These are phyloP conservation scores for Pygathrix nemaeus DNA, from an alignment of 2,113 vertebrate genomes.

Conservation along the genomic window DNA sequence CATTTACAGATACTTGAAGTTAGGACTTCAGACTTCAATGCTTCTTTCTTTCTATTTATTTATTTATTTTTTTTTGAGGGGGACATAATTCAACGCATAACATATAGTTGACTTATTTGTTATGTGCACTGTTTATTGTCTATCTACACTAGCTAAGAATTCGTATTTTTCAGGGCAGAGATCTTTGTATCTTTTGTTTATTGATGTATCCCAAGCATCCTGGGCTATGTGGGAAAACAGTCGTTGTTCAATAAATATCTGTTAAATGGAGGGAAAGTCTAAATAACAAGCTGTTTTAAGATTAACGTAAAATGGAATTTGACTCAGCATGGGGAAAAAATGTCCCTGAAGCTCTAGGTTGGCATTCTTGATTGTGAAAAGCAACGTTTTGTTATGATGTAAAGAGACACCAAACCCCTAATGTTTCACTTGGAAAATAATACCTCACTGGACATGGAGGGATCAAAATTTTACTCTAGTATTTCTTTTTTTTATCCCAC, in stretches of 20 bases:
- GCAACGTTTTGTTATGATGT: neutral
- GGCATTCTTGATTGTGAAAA: neutral
- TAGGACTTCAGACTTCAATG: neutral
- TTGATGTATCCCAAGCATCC: neutral
- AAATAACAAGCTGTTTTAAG: neutral
- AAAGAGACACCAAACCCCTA: neutral
- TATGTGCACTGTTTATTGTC: neutral
- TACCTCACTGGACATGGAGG: no score
- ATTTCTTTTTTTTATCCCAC: conserved; percentile 45
- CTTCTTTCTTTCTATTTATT: neutral
- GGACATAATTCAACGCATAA: neutral
- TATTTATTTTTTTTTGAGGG: neutral
- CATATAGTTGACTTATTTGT: neutral
- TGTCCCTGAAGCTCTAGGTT: neutral
- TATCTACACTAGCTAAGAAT: neutral
- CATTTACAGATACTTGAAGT: neutral
- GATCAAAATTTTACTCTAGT: neutral
- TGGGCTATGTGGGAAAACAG: neutral
- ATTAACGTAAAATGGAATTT: neutral
- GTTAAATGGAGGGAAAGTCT: neutral
- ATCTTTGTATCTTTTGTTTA: neutral
- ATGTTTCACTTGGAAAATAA: neutral
- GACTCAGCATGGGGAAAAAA: neutral
- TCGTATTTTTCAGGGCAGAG: neutral
- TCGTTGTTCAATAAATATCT: neutral